Base-by-base conservation (phyloP, 1,140 invertebrate genomes). In the Bombus soroeensis region DNA sequence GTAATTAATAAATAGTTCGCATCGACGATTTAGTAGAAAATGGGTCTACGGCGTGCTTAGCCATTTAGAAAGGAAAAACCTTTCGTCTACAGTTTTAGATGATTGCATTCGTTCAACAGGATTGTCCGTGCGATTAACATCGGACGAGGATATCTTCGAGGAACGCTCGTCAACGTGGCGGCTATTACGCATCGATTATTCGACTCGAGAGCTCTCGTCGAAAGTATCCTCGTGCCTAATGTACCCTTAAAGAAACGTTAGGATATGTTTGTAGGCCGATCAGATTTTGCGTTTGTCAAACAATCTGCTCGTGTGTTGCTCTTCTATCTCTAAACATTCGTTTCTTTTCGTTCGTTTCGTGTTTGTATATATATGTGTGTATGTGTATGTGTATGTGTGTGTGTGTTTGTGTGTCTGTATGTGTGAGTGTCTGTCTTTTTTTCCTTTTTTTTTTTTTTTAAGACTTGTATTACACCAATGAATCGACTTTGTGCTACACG, bases 91-190 rank as follows among this genome's bases (percentile, higher is more conserved):
- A 57, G 64, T 47, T 73, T 74, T 77, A 89, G 57, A 89, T 87
- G 85, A 89, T 89, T 89, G 88, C 85, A 89, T 89, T 87, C 81
- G 81, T 89, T 87, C 81, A 74, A 87, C 72, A 87, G 85, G 88
- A 89, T 89, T 89, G 88, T 90, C 86, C 79, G 62, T 90, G 88
- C 88, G 86, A 85, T 77, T 77, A 78, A 87, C 79, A 81, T 76
- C 57, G 10, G 62, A 37, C 62, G 86, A 85, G 71, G 34, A 84
- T 47, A 66, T 22, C 71, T 75, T 80, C 70, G 74, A 79, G 57
- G 47, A 78, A 43, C 47, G 59, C 71, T 32, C 22, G 62, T 37
- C 25, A 25, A 18, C 18, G 25, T 22, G 28, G n/a, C 32, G 25
- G 5, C 13, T 25, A 57, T 72, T 72, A 57, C 73, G 15, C 41